A percentile compares a stretch with the other conserved stretches of the same genome.
Conservation (phyloP, 2,888 invertebrate genomes). For the Chloroclystis v-ata region DNA sequence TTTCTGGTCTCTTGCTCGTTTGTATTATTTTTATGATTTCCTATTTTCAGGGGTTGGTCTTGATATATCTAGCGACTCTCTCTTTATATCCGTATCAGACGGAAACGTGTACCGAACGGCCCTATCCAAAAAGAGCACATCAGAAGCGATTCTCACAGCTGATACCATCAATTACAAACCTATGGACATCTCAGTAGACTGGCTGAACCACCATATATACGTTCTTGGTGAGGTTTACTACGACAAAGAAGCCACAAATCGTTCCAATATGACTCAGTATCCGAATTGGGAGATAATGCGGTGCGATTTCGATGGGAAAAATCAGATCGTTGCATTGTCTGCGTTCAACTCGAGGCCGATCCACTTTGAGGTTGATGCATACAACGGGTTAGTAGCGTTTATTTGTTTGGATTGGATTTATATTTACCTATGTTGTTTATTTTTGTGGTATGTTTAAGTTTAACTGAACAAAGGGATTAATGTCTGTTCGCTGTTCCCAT, state of each 20-base stretch:
- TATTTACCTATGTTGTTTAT: conserved; percentile 2
- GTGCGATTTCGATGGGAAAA: conserved; percentile 85
- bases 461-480: no score
- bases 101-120: conserved; percentile 80
- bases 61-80: conserved; percentile 83
- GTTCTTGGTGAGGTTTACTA: conserved; percentile 85
- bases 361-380: conserved; percentile 93
- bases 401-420: conserved; percentile 4
- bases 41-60: conserved; percentile 83
- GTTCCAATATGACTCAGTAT: conserved; percentile 44
- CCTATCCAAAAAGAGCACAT: conserved; percentile 60
- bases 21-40: no score
- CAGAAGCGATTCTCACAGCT: conserved; percentile 76
- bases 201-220: conserved; percentile 91
- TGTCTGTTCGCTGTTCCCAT: no score
- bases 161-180: conserved; percentile 81
- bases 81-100: conserved; percentile 87
- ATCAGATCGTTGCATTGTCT: conserved; percentile 83
- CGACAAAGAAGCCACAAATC: conserved; percentile 45
- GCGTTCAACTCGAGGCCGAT: conserved; percentile 84
- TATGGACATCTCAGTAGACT: conserved; percentile 88
- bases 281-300: conserved; percentile 85
- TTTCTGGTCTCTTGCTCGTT: no score
- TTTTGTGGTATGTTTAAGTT: conserved; percentile 7
- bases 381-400: conserved; percentile 84